phyloP scores from a whole-genome alignment of 2,113 vertebrate genomes.

The Gymnorhina tibicen region DNA sequence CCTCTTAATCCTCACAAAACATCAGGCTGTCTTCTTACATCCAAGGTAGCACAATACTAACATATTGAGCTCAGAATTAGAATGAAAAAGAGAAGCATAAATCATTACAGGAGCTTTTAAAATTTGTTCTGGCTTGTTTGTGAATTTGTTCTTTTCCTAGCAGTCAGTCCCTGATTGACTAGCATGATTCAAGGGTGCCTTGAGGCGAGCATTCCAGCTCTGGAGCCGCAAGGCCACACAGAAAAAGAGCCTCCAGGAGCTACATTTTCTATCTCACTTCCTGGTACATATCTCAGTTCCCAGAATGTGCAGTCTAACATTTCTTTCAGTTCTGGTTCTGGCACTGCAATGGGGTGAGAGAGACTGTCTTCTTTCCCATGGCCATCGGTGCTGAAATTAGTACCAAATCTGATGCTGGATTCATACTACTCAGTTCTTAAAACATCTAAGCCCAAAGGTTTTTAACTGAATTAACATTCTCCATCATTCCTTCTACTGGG shows the following conservation, averaged over 20 bases:
- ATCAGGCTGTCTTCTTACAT: neutral
- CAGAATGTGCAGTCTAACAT: neutral
- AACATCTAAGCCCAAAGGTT: neutral
- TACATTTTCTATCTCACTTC: neutral
- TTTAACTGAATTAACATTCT: neutral
- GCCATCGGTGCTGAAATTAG: neutral
- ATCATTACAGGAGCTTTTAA: neutral
- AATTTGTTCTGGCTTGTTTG: neutral
- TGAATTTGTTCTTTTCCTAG: neutral
- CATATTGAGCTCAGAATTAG: neutral
- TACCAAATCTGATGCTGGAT: neutral
- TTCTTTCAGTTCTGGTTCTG: neutral
- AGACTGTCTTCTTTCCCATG: neutral
- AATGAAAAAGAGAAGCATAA: neutral
- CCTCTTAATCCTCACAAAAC: neutral
- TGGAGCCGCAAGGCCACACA: neutral
- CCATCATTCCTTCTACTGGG: neutral
- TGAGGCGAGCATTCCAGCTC: neutral
- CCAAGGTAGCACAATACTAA: neutral
- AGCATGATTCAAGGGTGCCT: neutral
- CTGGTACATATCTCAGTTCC: neutral
- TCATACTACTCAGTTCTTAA: neutral
- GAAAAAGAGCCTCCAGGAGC: neutral
- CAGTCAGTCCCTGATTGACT: neutral
- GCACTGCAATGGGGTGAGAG: neutral